phyloP scores from a whole-genome alignment of 2,113 vertebrate species.

The Clarias macrocephalus region DNA sequence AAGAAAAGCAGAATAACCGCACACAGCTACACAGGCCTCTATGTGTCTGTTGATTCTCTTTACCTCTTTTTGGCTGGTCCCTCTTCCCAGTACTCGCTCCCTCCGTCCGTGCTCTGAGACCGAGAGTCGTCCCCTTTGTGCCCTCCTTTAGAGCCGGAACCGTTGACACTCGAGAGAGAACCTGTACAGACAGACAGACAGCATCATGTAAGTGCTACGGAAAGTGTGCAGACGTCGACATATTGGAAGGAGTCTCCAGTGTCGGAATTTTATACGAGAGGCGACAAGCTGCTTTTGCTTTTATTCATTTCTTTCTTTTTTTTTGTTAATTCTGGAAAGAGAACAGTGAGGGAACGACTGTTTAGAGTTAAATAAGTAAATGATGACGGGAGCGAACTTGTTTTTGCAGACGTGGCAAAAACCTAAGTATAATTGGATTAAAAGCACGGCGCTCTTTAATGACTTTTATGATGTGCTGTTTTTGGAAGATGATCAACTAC shows the following conservation, averaged over 20 bases:
- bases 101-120: slow-evolving; percentile 85
- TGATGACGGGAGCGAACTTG: neutral
- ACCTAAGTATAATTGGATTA: neutral
- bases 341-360: neutral
- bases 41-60: slow-evolving; percentile 53
- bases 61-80: slow-evolving; percentile 94
- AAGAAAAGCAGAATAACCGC: neutral
- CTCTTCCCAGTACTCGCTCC: slow-evolving; percentile 89
- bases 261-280: neutral
- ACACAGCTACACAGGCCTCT: too few relatives aligned
- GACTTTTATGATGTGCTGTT: neutral
- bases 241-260: neutral
- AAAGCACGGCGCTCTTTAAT: neutral
- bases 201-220: neutral
- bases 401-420: neutral
- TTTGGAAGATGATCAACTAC: neutral
- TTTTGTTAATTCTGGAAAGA: neutral
- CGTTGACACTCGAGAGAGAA: slow-evolving; percentile 87
- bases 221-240: neutral
- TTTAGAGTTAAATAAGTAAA: neutral
- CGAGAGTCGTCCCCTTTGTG: slow-evolving; percentile 90
- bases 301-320: neutral
- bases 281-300: too few relatives aligned
- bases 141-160: slow-evolving; percentile 85
- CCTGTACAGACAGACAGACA: slow-evolving; percentile 69